Conservation (phyloP, 92 coral and sea anemone species). For the Palythoa heliodiscus region DNA sequence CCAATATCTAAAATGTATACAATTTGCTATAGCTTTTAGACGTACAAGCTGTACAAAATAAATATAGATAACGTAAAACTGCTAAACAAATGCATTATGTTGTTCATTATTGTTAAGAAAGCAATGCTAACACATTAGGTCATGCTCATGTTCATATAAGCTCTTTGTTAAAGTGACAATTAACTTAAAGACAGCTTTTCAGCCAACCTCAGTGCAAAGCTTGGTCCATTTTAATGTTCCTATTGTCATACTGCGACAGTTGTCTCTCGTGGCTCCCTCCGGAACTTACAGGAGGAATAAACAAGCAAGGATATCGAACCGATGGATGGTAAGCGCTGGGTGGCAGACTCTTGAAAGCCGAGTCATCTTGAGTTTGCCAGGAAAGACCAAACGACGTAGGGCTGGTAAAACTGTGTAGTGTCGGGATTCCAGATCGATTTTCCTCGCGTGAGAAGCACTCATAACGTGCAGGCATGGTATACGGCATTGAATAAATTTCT, state of each 20-base stretch:
- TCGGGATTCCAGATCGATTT: slow-evolving; percentile 23
- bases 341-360: slow-evolving; percentile 78
- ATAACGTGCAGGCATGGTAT: slow-evolving; percentile 74
- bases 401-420: slow-evolving; percentile 49
- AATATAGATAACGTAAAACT: slow-evolving; percentile 21
- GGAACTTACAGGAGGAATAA: slow-evolving; percentile 62
- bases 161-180: slow-evolving; percentile 26
- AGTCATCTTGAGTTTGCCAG: slow-evolving; percentile 73
- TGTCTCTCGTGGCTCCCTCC: slow-evolving; percentile 38
- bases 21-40: neutral
- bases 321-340: slow-evolving; percentile 52
- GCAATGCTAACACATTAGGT: slow-evolving; percentile 30
- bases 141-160: slow-evolving; percentile 3
- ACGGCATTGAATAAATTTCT: slow-evolving; percentile 67
- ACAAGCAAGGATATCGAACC: slow-evolving; percentile 74
- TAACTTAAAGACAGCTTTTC: slow-evolving; percentile 30
- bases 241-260: slow-evolving; percentile 39
- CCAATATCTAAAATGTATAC: slow-evolving; percentile 14
- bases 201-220: neutral
- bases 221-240: slow-evolving; percentile 40
- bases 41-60: slow-evolving; percentile 26
- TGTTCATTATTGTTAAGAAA: slow-evolving; percentile 14
- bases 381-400: slow-evolving; percentile 71
- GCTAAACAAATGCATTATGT: slow-evolving; percentile 32
- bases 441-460: slow-evolving; percentile 61